phyloP scores from a whole-genome alignment of 2,888 invertebrate species.

The Hedychridium roseum region DNA sequence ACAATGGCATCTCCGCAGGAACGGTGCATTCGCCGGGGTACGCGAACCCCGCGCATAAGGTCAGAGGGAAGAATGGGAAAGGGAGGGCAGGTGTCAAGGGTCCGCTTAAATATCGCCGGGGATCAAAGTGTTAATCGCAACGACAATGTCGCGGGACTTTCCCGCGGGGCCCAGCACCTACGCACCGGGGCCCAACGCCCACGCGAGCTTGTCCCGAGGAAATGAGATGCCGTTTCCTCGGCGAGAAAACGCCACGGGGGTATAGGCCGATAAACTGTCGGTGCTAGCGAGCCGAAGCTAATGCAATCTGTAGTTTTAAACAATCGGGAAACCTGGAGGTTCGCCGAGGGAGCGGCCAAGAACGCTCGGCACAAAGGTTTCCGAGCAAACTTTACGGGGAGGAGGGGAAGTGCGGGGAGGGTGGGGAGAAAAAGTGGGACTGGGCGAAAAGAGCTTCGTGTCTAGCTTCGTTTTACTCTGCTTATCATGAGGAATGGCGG shows the following conservation, averaged over 20 bases:
- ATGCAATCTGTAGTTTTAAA: no score
- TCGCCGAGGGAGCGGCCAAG: no score
- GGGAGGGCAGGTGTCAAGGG: not conserved
- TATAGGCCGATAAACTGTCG: no score
- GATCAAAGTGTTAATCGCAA: slow-evolving; percentile 43
- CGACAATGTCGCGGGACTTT: slow-evolving; percentile 32
- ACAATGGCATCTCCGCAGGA: no score
- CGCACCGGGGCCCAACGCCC: slow-evolving; percentile 20
- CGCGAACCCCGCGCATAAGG: no score
- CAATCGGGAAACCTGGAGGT: no score
- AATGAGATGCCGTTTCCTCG: slow-evolving; percentile 3
- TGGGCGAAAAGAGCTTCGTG: slow-evolving; percentile 31
- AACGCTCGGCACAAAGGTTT: no score
- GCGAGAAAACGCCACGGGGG: no score
- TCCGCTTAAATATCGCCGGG: slow-evolving; percentile 25
- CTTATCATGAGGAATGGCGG: slow-evolving; percentile 54
- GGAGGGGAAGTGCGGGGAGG: slow-evolving; percentile 4
- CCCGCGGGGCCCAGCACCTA: slow-evolving; percentile 33
- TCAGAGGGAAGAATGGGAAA: not conserved
- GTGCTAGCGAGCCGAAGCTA: no score
- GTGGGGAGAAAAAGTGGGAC: slow-evolving; percentile 8
- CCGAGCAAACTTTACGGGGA: no score
- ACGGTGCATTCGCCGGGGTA: no score
- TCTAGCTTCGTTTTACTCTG: slow-evolving; percentile 51
- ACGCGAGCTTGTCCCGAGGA: slow-evolving; percentile 15